A percentile compares a stretch with the other conserved stretches of the same genome.
These are phyloP conservation scores for Hippasteria phrygiana DNA, from an alignment of 53 echinoderm and acorn worm species.

Conservation along the genomic window DNA sequence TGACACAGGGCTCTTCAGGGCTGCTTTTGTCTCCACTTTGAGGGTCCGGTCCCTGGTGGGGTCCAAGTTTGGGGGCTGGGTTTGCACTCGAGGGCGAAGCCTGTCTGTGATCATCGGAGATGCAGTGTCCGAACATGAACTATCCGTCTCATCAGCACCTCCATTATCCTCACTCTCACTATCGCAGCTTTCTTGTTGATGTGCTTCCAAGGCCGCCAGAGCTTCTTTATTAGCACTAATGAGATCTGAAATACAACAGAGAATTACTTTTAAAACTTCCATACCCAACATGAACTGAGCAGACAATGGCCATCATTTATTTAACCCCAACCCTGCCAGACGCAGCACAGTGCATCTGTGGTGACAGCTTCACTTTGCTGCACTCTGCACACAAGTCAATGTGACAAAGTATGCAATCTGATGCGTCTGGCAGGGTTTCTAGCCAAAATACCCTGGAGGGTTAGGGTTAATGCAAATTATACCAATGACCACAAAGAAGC, in stretches of 20 bases:
- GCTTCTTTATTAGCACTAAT: conserved; percentile 50
- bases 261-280: too few relatives aligned
- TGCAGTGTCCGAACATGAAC: conserved; percentile 53
- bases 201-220: conserved; percentile 44
- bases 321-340: too few relatives aligned
- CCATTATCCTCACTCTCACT: conserved; percentile 65
- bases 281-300: too few relatives aligned
- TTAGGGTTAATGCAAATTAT: too few relatives aligned
- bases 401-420: too few relatives aligned
- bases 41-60: conserved; percentile 40
- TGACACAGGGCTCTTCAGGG: conserved; percentile 73
- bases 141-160: conserved; percentile 52
- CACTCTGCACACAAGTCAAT: too few relatives aligned
- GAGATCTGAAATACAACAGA: conserved; percentile 40
- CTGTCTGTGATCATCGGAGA: conserved; percentile 33
- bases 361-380: too few relatives aligned
- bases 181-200: conserved; percentile 53
- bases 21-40: conserved; percentile 82
- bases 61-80: conserved; percentile 54
- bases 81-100: conserved; percentile 48
- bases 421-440: too few relatives aligned
- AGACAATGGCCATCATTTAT: too few relatives aligned
- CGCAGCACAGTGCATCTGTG: too few relatives aligned
- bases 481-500: too few relatives aligned
- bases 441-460: too few relatives aligned